Base-by-base conservation (phyloP, 2,797 vertebrate species). In the Amazona ochrocephala region DNA sequence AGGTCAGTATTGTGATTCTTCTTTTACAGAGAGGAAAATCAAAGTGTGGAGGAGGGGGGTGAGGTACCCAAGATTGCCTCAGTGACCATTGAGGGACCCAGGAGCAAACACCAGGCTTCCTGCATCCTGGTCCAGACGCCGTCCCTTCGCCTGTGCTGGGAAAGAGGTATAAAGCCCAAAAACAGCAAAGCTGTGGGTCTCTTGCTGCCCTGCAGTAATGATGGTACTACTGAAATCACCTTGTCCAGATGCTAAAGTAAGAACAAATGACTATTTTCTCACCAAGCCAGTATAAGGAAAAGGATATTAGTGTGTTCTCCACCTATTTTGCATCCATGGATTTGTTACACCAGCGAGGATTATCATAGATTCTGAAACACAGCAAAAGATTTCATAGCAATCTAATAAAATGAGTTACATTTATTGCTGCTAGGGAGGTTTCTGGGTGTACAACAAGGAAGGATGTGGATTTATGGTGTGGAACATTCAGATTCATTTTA, bases 261-360 rank as follows among this genome's bases (percentile, higher is more conserved):
- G 87, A 50, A 12, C 32, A 29, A 44, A n/a, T 9, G 17, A 44
- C 26, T 47, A 20, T 39, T 10, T 37, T 86, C 42, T 89, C n/a
- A 21, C 6, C 1, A 2, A 32, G 19, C 1, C 15, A 13, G 10
- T 12, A 3, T 0, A 3, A 17, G 65, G n/a, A 42, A 45, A 54
- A 42, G 5, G 22, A 2, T 29, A 8, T 37, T 17, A 34, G n/a
- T 10, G 19, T 37, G 56, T 15, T 13, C 50, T 94, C 61, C 2
- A 4, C 21, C 37, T 56, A 10, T 75, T 72, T 65, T 78, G 26
- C 20, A 17, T 7, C 13, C 37, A 1, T 15, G 26, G n/a, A 3
- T 12, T 73, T 42, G 34, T 56, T 61, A 26, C 14, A 2, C 11
- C 21, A 4, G 0, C 60, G 61, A 53, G 51, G 26, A 8, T 86